Evolutionary conservation across 1,140 invertebrate species (phyloP), one percentile per base, ranked within the genome.

Genomic region (Drosophila paulistorum): DNA sequence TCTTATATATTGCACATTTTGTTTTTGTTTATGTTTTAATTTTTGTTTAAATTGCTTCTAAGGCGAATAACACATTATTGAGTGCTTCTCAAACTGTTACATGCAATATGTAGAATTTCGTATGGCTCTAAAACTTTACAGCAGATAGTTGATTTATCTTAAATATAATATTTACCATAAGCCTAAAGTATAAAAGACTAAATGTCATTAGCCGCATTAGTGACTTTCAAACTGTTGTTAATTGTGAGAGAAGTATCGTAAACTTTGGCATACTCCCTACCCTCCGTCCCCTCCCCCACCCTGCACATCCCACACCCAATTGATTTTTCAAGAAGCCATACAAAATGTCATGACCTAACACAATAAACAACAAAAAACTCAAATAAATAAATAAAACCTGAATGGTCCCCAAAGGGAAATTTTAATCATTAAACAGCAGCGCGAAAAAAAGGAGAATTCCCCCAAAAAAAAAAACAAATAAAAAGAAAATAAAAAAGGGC

Each of bases 271-370:
- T 48, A 23, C 7, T 0, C 3, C 17, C 45, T 1, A 4, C 26
- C 30, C 30, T 30, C 30, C 23, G n/a, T n/a, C n/a, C n/a, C n/a
- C n/a, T n/a, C 23, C 0, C 3, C 3, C 3, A 0, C 23, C 3
- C 23, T 2, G 4, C 3, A 0, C 30, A 6, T 3, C 30, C 26
- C 30, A 30, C 30, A 26, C 5, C 5, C 20, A 2, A 51, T 51
- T 51, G 17, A 23, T 10, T 51, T 23, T 48, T 48, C 7, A 11
- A 4, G 17, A 51, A 51, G 45, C 45, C 17, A 51, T 9, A 51
- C 45, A 51, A 23, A 62, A 68, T 68, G 42, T 67, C 81, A 75
- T 81, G 77, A 84, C 81, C 81, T 85, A 77, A 65, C 77, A 55
- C 74, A 83, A 83, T 73, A 73, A 45, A 59, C 59, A 11, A 55